These are phyloP conservation scores for Magallana nippona DNA, from an alignment of 2,888 invertebrate species.

Conservation along the genomic window DNA sequence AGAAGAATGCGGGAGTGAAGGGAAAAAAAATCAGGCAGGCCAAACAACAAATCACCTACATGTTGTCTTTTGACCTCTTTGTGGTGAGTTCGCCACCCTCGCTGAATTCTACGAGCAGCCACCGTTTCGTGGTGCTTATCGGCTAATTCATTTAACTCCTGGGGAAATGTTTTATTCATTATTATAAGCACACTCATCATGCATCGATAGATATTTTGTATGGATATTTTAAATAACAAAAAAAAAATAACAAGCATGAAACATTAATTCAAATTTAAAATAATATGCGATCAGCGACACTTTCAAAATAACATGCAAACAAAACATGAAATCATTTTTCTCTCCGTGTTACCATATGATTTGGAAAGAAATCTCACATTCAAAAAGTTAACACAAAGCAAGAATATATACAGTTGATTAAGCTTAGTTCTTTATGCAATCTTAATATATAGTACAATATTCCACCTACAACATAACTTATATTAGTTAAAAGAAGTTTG, in stretches of 20 bases:
- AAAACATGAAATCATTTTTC: background rate
- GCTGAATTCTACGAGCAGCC: slow-evolving; percentile 66
- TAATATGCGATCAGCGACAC: too few relatives aligned
- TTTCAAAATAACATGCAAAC: slow-evolving; percentile 6
- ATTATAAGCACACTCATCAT: background rate
- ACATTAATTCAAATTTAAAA: too few relatives aligned
- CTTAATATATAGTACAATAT: too few relatives aligned
- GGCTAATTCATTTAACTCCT: slow-evolving; percentile 43
- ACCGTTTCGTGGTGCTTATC: slow-evolving; percentile 52
- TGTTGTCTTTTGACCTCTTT: slow-evolving; percentile 49
- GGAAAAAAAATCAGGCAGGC: background rate
- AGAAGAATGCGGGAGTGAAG: background rate
- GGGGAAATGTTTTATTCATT: slow-evolving; percentile 1
- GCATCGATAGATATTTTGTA: background rate
- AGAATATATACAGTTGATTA: too few relatives aligned
- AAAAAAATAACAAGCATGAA: too few relatives aligned
- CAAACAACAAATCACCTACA: slow-evolving; percentile 45
- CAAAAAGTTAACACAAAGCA: too few relatives aligned
- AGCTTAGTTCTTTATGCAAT: too few relatives aligned
- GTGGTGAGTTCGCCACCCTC: slow-evolving; percentile 59
- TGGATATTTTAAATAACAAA: too few relatives aligned
- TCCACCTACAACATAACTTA: too few relatives aligned
- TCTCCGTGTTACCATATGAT: too few relatives aligned
- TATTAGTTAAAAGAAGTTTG: too few relatives aligned
- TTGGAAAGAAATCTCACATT: too few relatives aligned